Conservation (phyloP, 2,888 invertebrate species). For the Rhynchonema sp. region DNA sequence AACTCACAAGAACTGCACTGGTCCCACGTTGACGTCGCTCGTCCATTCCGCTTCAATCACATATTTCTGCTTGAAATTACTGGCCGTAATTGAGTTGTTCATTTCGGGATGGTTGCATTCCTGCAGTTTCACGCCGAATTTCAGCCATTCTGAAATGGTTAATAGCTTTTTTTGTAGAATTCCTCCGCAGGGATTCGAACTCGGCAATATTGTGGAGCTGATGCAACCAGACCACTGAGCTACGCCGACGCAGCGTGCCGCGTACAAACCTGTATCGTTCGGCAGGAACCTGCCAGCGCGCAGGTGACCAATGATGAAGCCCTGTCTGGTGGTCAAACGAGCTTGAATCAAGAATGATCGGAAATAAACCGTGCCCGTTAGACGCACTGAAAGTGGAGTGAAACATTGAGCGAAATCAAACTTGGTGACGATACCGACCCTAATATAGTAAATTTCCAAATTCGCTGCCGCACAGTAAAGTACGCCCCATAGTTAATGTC, state of each 20-base stretch:
- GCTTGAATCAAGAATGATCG: conserved; percentile 5
- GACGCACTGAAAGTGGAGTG: conserved; percentile 3
- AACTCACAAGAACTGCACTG: conserved; percentile 7
- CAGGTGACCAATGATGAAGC: conserved; percentile 6
- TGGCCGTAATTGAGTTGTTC: conserved; percentile 5
- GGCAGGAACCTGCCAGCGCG: conserved; percentile 3
- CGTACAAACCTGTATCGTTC: too few species aligned
- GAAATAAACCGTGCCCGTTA: neutral
- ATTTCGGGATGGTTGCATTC: neutral
- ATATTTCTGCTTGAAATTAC: neutral
- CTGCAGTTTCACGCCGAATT: neutral
- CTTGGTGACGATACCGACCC: too few species aligned
- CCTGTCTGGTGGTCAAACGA: conserved; percentile 5
- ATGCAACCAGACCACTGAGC: too few species aligned
- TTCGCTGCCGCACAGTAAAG: too few species aligned
- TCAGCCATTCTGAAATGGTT: too few species aligned
- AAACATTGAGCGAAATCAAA: too few species aligned
- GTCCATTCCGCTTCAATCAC: conserved; percentile 1
- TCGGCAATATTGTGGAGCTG: too few species aligned
- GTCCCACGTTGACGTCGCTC: neutral
- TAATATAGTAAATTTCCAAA: too few species aligned
- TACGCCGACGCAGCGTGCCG: too few species aligned
- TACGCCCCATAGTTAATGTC: too few species aligned
- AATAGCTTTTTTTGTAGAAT: too few species aligned
- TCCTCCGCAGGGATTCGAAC: too few species aligned